Conservation (phyloP, 2,888 invertebrate species). For the Cylloceria caligata region DNA sequence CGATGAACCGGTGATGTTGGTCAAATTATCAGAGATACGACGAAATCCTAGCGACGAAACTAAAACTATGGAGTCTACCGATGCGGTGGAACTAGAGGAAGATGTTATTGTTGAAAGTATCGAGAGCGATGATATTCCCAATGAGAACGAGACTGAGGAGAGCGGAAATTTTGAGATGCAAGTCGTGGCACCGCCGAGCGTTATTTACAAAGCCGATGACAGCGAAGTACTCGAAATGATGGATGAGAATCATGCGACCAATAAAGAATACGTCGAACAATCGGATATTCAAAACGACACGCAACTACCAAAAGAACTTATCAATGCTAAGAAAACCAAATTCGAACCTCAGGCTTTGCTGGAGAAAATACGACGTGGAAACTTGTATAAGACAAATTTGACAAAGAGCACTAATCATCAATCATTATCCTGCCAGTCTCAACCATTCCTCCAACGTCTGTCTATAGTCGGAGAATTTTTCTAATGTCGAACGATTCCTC, state of each 20-base stretch:
- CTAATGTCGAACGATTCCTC: conserved; percentile 67
- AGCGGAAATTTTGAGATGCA: conserved; percentile 66
- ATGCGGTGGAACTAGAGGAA: neutral
- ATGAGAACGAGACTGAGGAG: conserved; percentile 55
- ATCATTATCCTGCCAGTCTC: conserved; percentile 91
- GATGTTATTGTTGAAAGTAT: conserved; percentile 51
- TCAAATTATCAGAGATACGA: conserved; percentile 71
- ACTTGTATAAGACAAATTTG: conserved; percentile 87
- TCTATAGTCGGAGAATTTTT: conserved; percentile 93
- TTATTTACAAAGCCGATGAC: conserved; percentile 78
- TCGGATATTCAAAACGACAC: conserved; percentile 70
- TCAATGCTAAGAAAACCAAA: conserved; percentile 84
- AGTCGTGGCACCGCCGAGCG: conserved; percentile 75
- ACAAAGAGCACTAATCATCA: conserved; percentile 88
- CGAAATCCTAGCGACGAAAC: conserved; percentile 55
- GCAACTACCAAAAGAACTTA: conserved; percentile 75
- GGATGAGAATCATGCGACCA: conserved; percentile 47
- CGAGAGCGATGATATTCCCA: conserved; percentile 18
- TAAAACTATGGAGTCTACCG: conserved; percentile 11
- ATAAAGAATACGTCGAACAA: conserved; percentile 61
- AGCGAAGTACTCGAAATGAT: conserved; percentile 55
- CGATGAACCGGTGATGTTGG: conserved; percentile 67
- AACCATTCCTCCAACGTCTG: conserved; percentile 92
- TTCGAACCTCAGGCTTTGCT: conserved; percentile 91
- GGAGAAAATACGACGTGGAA: conserved; percentile 88